Percentiles rank a stretch among this genome's conserved stretches.
Conservation (phyloP, 2,888 invertebrate species). For the Gortyna flavago region DNA sequence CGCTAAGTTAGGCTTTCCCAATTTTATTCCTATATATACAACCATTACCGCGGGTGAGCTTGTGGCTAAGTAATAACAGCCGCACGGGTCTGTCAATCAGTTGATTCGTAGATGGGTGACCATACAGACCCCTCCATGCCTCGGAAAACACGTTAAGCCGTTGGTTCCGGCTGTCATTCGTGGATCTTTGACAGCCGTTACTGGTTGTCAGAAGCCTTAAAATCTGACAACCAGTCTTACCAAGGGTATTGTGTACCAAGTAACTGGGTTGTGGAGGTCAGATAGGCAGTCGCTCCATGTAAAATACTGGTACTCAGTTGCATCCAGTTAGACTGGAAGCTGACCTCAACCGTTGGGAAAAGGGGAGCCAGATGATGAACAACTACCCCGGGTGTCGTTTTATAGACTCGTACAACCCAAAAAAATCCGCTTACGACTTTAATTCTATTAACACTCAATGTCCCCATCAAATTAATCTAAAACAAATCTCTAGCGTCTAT, state of each 20-base stretch:
- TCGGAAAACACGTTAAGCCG: too few relatives aligned
- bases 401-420: neutral
- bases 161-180: too few relatives aligned
- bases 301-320: too few relatives aligned
- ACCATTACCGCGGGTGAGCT: neutral
- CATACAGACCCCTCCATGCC: neutral
- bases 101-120: neutral
- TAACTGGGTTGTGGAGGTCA: too few relatives aligned
- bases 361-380: neutral
- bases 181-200: too few relatives aligned
- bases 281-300: too few relatives aligned
- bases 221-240: too few relatives aligned
- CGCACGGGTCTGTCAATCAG: neutral
- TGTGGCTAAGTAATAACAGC: neutral
- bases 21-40: neutral
- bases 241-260: too few relatives aligned
- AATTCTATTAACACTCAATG: slow-evolving; percentile 44
- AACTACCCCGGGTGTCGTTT: neutral
- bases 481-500: slow-evolving; percentile 59
- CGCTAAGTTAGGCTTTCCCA: neutral
- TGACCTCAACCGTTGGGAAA: neutral
- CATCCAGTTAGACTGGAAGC: neutral
- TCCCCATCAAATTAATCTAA: slow-evolving; percentile 60
- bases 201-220: too few relatives aligned
- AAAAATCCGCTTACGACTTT: slow-evolving; percentile 11